phyloP scores from a whole-genome alignment of 2,113 vertebrate species.

The Dendrocopos noguchii region DNA sequence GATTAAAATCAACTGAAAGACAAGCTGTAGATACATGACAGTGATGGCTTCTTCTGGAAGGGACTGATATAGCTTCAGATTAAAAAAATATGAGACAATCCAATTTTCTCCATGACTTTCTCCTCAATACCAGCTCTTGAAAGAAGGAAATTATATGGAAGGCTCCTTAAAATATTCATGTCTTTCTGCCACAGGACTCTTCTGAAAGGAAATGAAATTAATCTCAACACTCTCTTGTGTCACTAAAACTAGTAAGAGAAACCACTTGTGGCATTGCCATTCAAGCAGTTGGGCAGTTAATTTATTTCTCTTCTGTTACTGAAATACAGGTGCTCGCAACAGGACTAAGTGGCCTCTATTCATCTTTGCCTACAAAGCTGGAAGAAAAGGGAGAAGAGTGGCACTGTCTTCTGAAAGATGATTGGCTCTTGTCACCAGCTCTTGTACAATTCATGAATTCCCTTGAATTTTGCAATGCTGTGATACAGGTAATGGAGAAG shows the following conservation, averaged over 20 bases:
- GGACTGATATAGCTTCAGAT: background rate
- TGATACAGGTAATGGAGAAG: slow-evolving; percentile 86
- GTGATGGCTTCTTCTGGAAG: background rate
- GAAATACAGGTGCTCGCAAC: slow-evolving; percentile 90
- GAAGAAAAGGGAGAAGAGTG: slow-evolving; percentile 91
- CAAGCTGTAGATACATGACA: background rate
- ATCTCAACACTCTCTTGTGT: background rate
- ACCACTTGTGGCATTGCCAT: background rate
- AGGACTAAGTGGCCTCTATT: slow-evolving; percentile 95
- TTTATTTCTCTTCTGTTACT: background rate
- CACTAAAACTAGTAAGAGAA: background rate
- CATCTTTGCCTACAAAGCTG: slow-evolving; percentile 91
- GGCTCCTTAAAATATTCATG: background rate
- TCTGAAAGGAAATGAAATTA: background rate
- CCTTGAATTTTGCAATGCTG: slow-evolving; percentile 96
- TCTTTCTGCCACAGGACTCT: background rate
- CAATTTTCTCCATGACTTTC: background rate
- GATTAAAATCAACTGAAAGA: background rate
- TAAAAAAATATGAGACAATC: background rate
- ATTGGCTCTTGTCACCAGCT: slow-evolving; percentile 89
- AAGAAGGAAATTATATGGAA: background rate
- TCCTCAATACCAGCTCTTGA: background rate
- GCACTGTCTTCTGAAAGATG: slow-evolving; percentile 91
- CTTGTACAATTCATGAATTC: slow-evolving; percentile 97
- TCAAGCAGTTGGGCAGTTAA: background rate